These are phyloP conservation scores for Ophion ellenae DNA, from an alignment of 2,888 invertebrate species.

Conservation along the genomic window DNA sequence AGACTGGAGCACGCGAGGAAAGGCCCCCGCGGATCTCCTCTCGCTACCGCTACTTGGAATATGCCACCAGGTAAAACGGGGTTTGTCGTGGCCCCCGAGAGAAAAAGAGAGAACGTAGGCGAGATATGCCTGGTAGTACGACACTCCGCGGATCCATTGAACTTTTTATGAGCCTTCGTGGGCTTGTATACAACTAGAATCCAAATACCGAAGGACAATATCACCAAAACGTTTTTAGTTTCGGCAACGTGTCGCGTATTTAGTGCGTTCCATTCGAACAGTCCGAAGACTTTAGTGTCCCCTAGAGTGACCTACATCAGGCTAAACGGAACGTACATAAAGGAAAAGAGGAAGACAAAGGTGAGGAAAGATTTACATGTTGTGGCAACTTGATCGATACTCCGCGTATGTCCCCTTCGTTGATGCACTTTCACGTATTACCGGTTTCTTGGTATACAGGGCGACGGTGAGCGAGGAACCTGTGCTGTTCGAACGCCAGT, in stretches of 20 bases:
- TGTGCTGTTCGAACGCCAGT: conserved; percentile 33
- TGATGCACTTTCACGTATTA: conserved; percentile 81
- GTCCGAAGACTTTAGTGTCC: background rate
- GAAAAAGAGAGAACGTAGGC: background rate
- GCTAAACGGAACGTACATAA: background rate
- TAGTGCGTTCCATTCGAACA: background rate
- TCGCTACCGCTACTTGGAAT: conserved; percentile 42
- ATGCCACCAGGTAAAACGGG: conserved; percentile 63
- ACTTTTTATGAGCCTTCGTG: background rate
- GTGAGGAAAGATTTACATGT: background rate
- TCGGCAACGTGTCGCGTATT: background rate
- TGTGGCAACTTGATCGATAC: conserved; percentile 10
- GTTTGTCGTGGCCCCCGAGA: conserved; percentile 66
- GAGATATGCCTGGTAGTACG: no score
- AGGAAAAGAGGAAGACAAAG: background rate
- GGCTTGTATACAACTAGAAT: background rate
- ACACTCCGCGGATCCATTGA: background rate
- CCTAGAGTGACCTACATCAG: background rate
- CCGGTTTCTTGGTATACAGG: conserved; percentile 70
- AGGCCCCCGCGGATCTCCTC: conserved; percentile 47
- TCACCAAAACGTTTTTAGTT: background rate
- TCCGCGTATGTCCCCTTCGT: conserved; percentile 56
- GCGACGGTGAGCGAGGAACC: conserved; percentile 27
- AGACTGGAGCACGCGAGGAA: conserved; percentile 34
- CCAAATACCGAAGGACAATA: background rate